Evolutionary conservation across 2,797 vertebrate species (phyloP).

Genomic region (Pipistrellus pygmaeus): DNA sequence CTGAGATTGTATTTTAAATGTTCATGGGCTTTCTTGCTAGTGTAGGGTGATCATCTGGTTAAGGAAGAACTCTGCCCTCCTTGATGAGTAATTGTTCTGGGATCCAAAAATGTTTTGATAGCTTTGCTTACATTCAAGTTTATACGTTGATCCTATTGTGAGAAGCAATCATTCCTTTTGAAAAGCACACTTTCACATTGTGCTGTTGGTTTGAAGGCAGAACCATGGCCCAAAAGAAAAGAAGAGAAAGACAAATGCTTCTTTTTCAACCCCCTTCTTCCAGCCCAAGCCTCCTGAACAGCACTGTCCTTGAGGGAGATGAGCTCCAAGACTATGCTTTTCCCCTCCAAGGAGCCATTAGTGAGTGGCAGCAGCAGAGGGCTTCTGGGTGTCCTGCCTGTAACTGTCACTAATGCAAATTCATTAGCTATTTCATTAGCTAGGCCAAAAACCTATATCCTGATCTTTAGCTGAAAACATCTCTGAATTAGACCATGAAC

Average conservation of each 20-base stretch:
- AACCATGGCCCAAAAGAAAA: not conserved
- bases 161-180: not conserved
- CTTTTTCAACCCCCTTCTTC: not conserved
- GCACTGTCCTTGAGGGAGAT: not conserved
- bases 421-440: conserved; percentile 82
- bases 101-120: not conserved
- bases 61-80: not conserved
- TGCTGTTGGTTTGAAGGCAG: not conserved
- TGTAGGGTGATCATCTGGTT: not conserved
- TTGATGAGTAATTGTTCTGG: not conserved
- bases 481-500: conserved; percentile 83
- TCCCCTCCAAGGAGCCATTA: conserved; percentile 42
- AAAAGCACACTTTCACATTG: not conserved
- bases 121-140: not conserved
- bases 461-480: conserved; percentile 70
- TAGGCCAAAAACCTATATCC: conserved; percentile 70
- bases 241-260: not conserved
- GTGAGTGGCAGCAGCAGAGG: not conserved
- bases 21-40: not conserved
- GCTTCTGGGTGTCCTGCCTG: conserved; percentile 63
- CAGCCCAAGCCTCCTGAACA: not conserved
- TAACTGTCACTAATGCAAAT: conserved; percentile 78
- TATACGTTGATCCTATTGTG: not conserved
- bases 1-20: not conserved
- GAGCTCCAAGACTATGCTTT: not conserved